These are phyloP conservation scores for Euthynnus affinis DNA, from an alignment of 2,797 vertebrate species.

Conservation along the genomic window DNA sequence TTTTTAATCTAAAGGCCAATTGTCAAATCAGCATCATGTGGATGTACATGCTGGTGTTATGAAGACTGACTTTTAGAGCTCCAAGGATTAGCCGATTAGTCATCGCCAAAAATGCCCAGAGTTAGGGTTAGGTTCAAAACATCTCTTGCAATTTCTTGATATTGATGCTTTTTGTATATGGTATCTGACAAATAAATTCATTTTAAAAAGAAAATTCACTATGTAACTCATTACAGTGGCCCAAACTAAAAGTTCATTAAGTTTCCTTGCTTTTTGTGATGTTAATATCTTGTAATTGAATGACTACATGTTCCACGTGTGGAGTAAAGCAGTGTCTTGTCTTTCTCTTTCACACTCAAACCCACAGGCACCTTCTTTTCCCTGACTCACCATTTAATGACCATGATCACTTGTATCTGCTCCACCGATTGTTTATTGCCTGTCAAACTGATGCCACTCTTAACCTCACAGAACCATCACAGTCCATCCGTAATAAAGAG, in stretches of 20 bases:
- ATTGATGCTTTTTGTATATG: background rate
- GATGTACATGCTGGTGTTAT: background rate
- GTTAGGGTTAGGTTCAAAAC: background rate
- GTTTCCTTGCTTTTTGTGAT: background rate
- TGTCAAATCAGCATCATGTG: too few species aligned
- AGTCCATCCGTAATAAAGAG: constrained; percentile 14
- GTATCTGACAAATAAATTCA: background rate
- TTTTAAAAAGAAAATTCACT: background rate
- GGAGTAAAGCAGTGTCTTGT: background rate
- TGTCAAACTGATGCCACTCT: constrained; percentile 22
- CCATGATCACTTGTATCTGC: constrained; percentile 37
- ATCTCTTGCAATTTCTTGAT: background rate
- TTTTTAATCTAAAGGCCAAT: too few species aligned
- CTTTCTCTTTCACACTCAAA: background rate
- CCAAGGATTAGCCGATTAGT: background rate
- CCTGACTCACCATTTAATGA: constrained; percentile 23
- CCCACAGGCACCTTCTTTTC: background rate
- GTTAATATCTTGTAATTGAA: background rate
- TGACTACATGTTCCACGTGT: background rate
- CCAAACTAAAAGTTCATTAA: background rate
- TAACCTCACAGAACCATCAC: constrained; percentile 30
- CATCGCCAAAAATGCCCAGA: too few species aligned
- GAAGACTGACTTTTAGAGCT: too few species aligned
- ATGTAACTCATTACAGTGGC: background rate
- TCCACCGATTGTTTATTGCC: constrained; percentile 38